phyloP scores from a whole-genome alignment of 2,797 vertebrate genomes.

The Cirrhinus mrigala region DNA sequence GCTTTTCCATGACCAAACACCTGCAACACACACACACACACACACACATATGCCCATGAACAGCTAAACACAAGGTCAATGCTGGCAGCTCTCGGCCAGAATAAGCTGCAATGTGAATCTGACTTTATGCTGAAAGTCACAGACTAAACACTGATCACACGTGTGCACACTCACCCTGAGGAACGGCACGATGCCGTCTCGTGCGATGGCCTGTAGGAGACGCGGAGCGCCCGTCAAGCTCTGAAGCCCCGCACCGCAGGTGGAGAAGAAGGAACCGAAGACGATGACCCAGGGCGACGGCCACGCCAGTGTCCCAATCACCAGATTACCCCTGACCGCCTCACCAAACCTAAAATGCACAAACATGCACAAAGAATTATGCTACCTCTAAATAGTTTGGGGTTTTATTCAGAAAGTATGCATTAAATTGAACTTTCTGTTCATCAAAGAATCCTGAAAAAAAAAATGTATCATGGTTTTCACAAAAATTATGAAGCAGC shows the following conservation, averaged over 20 bases:
- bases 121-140: slow-evolving; percentile 2
- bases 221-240: slow-evolving; percentile 96
- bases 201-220: slow-evolving; percentile 94
- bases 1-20: slow-evolving; percentile 97
- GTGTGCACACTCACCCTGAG: slow-evolving; percentile 82
- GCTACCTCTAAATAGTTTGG: neutral
- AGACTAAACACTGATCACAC: neutral
- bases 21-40: slow-evolving; percentile 69
- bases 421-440: neutral
- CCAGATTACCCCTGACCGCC: slow-evolving; percentile 93
- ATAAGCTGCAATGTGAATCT: neutral
- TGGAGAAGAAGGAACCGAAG: slow-evolving; percentile 96
- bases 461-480: neutral
- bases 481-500: neutral
- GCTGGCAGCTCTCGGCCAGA: neutral
- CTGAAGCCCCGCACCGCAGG: slow-evolving; percentile 95
- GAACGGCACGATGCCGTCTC: slow-evolving; percentile 93
- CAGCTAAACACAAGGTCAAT: neutral
- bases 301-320: slow-evolving; percentile 95
- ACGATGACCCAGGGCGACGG: slow-evolving; percentile 97
- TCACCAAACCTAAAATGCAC: slow-evolving; percentile 87
- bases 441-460: neutral
- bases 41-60: neutral
- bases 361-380: neutral
- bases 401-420: neutral